A percentile compares a stretch with the other conserved stretches of the same genome.
Evolutionary conservation across 2,113 vertebrate species (phyloP).

Genomic region (Corynorhinus townsendii): DNA sequence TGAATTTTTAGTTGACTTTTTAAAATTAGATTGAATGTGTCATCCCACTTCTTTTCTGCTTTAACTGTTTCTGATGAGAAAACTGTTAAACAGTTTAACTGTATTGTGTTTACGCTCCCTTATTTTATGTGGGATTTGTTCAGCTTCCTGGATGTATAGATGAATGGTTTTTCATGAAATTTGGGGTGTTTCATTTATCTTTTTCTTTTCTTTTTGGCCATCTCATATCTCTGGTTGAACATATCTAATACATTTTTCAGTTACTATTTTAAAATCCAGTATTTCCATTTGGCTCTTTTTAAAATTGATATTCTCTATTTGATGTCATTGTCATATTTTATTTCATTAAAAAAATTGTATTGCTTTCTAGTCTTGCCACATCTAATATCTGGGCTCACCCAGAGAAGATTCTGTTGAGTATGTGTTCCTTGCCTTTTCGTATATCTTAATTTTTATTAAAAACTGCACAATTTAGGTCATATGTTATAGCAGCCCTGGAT

Average conservation of each 20-base stretch:
- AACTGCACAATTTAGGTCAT: background rate
- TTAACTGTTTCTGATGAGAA: constrained; percentile 20
- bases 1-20: background rate
- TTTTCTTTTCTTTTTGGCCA: background rate
- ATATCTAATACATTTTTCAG: background rate
- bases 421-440: background rate
- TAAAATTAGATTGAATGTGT: background rate
- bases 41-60: background rate
- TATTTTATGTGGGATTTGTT: background rate
- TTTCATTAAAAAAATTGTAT: background rate
- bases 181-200: background rate
- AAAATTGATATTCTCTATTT: background rate
- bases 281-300: background rate
- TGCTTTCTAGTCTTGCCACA: background rate
- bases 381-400: background rate
- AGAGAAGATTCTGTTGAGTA: background rate
- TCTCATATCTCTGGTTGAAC: background rate
- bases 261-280: background rate
- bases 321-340: background rate
- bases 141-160: background rate
- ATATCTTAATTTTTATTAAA: background rate
- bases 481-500: background rate
- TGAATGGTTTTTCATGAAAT: background rate
- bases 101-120: background rate
- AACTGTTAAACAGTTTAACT: background rate